Evolutionary conservation across 1,140 invertebrate genomes (phyloP).

Genomic region (Pomacea maculata): DNA sequence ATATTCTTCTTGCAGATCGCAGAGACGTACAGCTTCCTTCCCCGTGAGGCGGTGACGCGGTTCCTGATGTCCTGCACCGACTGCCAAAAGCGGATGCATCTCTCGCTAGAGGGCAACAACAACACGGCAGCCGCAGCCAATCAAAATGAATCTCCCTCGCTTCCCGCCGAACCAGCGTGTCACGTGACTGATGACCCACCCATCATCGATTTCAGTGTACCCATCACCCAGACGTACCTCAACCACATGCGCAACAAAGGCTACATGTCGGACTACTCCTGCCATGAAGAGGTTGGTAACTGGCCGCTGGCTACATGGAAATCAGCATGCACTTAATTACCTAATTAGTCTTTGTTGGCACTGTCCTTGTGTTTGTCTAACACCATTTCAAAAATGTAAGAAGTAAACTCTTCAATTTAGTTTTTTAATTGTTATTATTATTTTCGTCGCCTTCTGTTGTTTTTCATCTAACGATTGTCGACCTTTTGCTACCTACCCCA

Average conservation of each 20-base stretch:
- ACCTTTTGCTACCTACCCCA: no score
- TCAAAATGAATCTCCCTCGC: slow-evolving; percentile 16
- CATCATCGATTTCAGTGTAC: slow-evolving; percentile 80
- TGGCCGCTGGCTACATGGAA: neutral
- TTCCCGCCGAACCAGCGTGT: neutral
- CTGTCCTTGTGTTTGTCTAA: no score
- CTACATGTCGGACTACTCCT: slow-evolving; percentile 32
- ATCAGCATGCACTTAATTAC: no score
- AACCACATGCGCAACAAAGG: slow-evolving; percentile 70
- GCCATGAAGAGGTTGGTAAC: slow-evolving; percentile 41
- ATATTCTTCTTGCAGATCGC: slow-evolving; percentile 79
- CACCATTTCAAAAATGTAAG: no score
- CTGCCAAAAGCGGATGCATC: slow-evolving; percentile 86
- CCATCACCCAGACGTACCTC: slow-evolving; percentile 86
- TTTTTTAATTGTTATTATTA: no score
- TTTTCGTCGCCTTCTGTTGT: no score
- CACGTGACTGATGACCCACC: slow-evolving; percentile 36
- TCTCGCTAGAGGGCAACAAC: slow-evolving; percentile 62
- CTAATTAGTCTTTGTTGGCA: no score
- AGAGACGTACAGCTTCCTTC: slow-evolving; percentile 93
- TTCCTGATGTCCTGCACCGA: slow-evolving; percentile 93
- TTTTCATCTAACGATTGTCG: no score
- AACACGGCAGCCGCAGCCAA: slow-evolving; percentile 28
- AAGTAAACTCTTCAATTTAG: no score
- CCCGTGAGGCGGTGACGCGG: slow-evolving; percentile 92